Conservation (phyloP, 92 coral and sea anemone species). For the Porites rus region DNA sequence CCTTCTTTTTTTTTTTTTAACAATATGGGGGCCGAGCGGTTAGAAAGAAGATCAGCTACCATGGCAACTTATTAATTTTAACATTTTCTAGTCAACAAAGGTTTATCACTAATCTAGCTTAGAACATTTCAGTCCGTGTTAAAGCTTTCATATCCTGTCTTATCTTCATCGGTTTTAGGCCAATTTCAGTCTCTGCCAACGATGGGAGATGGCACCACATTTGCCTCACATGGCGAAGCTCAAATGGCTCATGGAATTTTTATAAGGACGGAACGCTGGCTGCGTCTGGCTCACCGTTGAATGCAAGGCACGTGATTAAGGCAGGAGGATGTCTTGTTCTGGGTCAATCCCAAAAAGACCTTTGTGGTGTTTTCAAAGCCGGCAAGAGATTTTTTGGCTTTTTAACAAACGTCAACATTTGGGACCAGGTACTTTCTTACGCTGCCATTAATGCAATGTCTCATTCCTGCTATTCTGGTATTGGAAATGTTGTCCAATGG, state of each 20-base stretch:
- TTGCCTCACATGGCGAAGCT: not conserved
- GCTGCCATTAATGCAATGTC: not conserved
- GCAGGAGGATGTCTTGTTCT: not conserved
- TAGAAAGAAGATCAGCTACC: no score
- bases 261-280: not conserved
- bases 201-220: slow-evolving; percentile 6
- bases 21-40: no score
- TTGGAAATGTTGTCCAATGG: slow-evolving; percentile 9
- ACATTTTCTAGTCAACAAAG: no score
- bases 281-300: not conserved
- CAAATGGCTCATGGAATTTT: not conserved
- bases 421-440: not conserved
- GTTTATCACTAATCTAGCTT: no score
- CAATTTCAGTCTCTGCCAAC: not conserved
- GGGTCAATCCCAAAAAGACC: not conserved
- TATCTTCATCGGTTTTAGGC: not conserved
- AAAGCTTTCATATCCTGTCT: not conserved
- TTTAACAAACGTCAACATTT: not conserved
- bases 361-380: not conserved
- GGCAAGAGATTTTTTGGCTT: not conserved
- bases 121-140: no score
- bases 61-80: no score
- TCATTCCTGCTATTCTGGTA: not conserved
- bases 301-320: not conserved
- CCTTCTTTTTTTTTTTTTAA: no score